Evolutionary conservation across 1,140 invertebrate species (phyloP).

Genomic region (Ctenoplectra terminalis): DNA sequence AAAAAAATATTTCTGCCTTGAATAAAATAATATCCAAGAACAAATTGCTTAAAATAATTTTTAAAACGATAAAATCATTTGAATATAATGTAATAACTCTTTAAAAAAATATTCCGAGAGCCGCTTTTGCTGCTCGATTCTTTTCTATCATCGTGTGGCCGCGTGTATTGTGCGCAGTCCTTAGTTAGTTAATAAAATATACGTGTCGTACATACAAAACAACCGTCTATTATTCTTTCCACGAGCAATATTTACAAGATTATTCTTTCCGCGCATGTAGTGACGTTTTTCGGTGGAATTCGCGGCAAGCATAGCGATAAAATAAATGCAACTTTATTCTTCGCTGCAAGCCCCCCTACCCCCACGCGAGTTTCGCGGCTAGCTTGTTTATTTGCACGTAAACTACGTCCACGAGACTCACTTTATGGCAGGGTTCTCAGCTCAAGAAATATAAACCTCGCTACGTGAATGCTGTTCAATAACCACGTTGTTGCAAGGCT

Average conservation of each 20-base stretch:
- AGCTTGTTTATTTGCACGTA: conserved; percentile 21
- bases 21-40: too few species aligned
- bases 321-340: conserved; percentile 8
- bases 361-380: neutral
- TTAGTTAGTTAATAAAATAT: conserved; percentile 9
- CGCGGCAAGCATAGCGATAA: neutral
- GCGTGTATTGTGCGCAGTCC: neutral
- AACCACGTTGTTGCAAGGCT: neutral
- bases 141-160: neutral
- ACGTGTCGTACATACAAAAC: neutral
- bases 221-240: neutral
- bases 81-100: neutral
- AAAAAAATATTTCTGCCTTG: too few species aligned
- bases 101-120: neutral
- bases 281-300: conserved; percentile 20
- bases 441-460: neutral
- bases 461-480: neutral
- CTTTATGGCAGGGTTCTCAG: neutral
- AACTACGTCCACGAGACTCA: neutral
- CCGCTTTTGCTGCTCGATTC: neutral
- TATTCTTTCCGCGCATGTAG: neutral
- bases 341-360: neutral
- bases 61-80: too few species aligned
- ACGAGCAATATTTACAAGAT: neutral
- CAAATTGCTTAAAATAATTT: too few species aligned